Evolutionary conservation across 37 sponge, comb jelly and placozoan genomes (phyloP).

Genomic region (Cladorhizidae sp.): DNA sequence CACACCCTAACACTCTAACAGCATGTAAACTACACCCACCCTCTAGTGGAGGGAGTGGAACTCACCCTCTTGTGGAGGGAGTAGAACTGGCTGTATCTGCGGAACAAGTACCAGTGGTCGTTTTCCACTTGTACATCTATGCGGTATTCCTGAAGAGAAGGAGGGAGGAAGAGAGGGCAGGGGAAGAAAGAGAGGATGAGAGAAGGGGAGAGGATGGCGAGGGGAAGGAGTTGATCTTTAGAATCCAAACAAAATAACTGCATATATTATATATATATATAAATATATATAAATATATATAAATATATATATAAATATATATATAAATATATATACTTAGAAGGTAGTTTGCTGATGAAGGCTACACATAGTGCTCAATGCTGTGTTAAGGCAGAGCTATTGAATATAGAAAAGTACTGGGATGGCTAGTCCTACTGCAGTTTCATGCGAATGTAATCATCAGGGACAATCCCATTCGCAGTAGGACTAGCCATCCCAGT

Average conservation of each 20-base stretch:
- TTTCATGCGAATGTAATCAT: too few species aligned
- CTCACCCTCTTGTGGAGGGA: constrained; percentile 80
- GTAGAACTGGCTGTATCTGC: constrained; percentile 90
- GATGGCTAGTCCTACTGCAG: too few species aligned
- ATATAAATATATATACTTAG: not conserved
- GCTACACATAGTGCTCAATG: too few species aligned
- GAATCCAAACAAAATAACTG: not conserved
- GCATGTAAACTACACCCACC: not conserved
- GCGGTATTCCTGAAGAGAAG: constrained; percentile 31
- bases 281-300: not conserved
- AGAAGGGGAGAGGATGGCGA: not conserved
- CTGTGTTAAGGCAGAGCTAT: too few species aligned
- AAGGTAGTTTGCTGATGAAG: too few species aligned
- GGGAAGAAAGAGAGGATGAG: not conserved
- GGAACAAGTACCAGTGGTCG: constrained; percentile 85
- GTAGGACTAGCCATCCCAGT: too few species aligned
- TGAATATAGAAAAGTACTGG: too few species aligned
- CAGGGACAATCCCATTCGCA: too few species aligned
- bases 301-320: not conserved
- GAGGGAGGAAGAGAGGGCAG: not conserved
- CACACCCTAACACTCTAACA: not conserved
- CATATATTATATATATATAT: not conserved
- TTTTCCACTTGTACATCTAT: constrained; percentile 87
- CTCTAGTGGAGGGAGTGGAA: not conserved
- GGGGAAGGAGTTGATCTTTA: not conserved